Base-by-base conservation (phyloP, 2,888 invertebrate species). In the Camptogramma bilineatum region DNA sequence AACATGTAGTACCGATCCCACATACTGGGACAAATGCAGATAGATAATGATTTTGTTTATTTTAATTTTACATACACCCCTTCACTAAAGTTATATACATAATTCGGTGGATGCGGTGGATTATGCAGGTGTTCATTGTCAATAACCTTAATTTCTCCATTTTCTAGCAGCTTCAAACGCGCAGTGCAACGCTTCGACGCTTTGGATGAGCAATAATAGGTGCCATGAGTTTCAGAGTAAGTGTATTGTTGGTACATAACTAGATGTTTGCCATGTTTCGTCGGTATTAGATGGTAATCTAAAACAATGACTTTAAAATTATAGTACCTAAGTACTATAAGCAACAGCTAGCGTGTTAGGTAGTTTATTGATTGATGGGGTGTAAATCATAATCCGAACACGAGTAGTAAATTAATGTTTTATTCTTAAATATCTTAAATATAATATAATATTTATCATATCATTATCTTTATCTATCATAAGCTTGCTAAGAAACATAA, bases 191-290 rank as follows among this genome's bases (percentile, higher is more conserved):
- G 28, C 0, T 18, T 8, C 0, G 17, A 2, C 5, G 17, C n/a
- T 31, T 51, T 58, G 0, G 64, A 64, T 7, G 64, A 64, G 46
- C 64, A 64, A 18, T 59, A 59, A 46, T 46, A 63, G 8, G 34
- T 58, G 5, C 58, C 63, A 44, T 53, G 28, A n/a, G 13, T 31
- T 24, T 58, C 44, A 18, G 63, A 58, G 54, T 72, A 83, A 0
- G 81, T 82, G 52, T 72, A 82, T 0, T 73, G 71, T 17, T 73
- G 66, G 17, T 80, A 62, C 66, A 81, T 65, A 5, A 83, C 54
- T 4, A 79, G 46, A 16, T 72, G 47, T 47, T 70, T 79, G 3
- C 80, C 81, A 18, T 66, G 72, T 44, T 53, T 62, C 4, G 74
- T 72, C 18, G 78, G 79, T 62, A 80, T 75, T 39, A 77, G 74